Conservation (phyloP, 2,888 invertebrate genomes). For the Ernsta delagoae region DNA sequence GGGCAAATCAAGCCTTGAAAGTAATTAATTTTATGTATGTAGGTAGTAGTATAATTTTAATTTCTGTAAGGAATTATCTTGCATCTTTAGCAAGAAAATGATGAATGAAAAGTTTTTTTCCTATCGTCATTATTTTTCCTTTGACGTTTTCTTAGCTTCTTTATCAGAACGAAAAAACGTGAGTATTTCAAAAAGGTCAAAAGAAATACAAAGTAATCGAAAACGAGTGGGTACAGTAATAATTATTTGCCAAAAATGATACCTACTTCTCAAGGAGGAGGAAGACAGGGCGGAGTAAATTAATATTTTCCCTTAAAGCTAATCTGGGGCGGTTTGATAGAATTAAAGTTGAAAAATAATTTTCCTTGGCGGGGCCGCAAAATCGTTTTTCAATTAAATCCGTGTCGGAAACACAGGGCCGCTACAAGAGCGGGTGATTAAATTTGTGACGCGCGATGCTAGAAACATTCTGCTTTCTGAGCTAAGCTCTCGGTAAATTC, state of each 20-base stretch:
- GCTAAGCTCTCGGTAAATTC: too few species aligned
- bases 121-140: too few species aligned
- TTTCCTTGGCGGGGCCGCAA: slow-evolving; percentile 45
- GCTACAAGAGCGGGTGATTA: slow-evolving; percentile 26
- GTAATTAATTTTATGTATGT: too few species aligned
- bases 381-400: slow-evolving; percentile 49
- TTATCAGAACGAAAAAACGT: too few species aligned
- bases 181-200: too few species aligned
- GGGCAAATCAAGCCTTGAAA: too few species aligned
- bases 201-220: background rate
- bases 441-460: slow-evolving; percentile 29
- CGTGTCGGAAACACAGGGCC: slow-evolving; percentile 45
- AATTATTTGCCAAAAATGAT: slow-evolving; percentile 4
- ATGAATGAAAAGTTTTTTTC: too few species aligned
- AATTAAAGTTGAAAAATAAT: slow-evolving; percentile 44
- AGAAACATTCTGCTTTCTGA: slow-evolving; percentile 19
- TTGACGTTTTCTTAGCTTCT: too few species aligned
- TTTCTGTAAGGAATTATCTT: too few species aligned
- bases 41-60: too few species aligned
- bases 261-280: background rate
- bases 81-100: too few species aligned
- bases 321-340: slow-evolving; percentile 38
- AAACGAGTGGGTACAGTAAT: background rate
- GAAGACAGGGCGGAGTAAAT: slow-evolving; percentile 19
- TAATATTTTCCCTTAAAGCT: slow-evolving; percentile 38